A percentile compares a stretch with the other conserved stretches of the same genome.
Conservation (phyloP, 2,888 invertebrate genomes). For the Parnassius apollo region DNA sequence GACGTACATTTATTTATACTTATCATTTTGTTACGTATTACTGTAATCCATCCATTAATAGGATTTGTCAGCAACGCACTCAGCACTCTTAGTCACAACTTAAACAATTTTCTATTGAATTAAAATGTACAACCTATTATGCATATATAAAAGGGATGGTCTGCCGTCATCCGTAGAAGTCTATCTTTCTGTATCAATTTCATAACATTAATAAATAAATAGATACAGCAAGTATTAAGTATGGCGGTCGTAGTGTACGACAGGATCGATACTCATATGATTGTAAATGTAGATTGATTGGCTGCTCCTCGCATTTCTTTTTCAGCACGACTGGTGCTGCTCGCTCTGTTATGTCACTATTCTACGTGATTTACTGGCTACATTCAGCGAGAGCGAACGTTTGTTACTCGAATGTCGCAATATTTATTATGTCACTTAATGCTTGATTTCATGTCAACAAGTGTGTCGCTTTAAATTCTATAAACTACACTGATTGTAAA, state of each 20-base stretch:
- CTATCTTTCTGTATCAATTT: not conserved
- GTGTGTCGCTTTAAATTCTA: not conserved
- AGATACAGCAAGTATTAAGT: slow-evolving; percentile 36
- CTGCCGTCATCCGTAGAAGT: too few relatives aligned
- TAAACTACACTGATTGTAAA: too few relatives aligned
- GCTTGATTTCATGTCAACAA: not conserved
- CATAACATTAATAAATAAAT: not conserved
- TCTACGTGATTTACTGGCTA: slow-evolving; percentile 53
- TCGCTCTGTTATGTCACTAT: slow-evolving; percentile 64
- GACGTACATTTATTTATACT: slow-evolving; percentile 13
- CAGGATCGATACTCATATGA: slow-evolving; percentile 73
- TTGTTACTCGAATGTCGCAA: slow-evolving; percentile 17
- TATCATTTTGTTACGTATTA: slow-evolving; percentile 5
- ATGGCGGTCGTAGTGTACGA: slow-evolving; percentile 27
- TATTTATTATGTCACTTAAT: slow-evolving; percentile 11
- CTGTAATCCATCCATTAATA: slow-evolving; percentile 9
- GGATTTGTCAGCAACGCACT: slow-evolving; percentile 5
- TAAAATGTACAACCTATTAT: not conserved
- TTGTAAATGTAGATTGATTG: slow-evolving; percentile 80
- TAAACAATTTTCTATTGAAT: slow-evolving; percentile 1
- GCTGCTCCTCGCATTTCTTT: slow-evolving; percentile 68
- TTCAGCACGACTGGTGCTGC: slow-evolving; percentile 49
- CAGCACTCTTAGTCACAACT: not conserved
- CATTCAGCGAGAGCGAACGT: slow-evolving; percentile 35
- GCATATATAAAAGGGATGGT: not conserved